Evolutionary conservation across 2,888 invertebrate species (phyloP).

Genomic region (Zygogramma bicolorata): DNA sequence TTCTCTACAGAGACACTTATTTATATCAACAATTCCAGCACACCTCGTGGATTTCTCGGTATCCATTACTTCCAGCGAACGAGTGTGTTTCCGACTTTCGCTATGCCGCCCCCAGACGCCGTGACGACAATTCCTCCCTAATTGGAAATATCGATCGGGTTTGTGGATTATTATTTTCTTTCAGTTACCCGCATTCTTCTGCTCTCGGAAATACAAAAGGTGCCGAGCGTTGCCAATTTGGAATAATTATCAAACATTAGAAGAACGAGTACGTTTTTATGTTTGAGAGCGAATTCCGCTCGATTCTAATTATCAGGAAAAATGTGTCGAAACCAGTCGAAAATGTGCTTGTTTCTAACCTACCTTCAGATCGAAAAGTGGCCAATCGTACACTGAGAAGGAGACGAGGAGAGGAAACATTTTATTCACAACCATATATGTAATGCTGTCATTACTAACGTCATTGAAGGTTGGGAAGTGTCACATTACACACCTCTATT

Average conservation of each 20-base stretch:
- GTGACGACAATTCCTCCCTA: neutral
- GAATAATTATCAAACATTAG: neutral
- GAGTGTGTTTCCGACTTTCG: neutral
- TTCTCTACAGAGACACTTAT: no score
- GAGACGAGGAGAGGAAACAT: no score
- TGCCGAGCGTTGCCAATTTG: neutral
- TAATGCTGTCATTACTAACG: no score
- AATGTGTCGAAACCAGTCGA: no score
- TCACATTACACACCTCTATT: no score
- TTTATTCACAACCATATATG: no score
- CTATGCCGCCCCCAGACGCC: neutral
- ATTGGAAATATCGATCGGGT: neutral
- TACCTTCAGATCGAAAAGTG: no score
- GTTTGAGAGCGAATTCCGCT: no score
- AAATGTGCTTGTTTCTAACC: neutral
- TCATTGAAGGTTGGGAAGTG: no score
- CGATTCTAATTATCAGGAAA: no score
- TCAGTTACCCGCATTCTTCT: neutral
- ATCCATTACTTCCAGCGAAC: neutral
- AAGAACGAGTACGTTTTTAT: neutral
- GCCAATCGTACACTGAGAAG: no score
- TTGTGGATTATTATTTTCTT: neutral
- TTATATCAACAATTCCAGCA: neutral
- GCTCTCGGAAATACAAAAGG: neutral
- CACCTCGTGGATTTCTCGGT: neutral